These are phyloP conservation scores for Hylaeus anthracinus DNA, from an alignment of 1,140 invertebrate species.

Conservation along the genomic window DNA sequence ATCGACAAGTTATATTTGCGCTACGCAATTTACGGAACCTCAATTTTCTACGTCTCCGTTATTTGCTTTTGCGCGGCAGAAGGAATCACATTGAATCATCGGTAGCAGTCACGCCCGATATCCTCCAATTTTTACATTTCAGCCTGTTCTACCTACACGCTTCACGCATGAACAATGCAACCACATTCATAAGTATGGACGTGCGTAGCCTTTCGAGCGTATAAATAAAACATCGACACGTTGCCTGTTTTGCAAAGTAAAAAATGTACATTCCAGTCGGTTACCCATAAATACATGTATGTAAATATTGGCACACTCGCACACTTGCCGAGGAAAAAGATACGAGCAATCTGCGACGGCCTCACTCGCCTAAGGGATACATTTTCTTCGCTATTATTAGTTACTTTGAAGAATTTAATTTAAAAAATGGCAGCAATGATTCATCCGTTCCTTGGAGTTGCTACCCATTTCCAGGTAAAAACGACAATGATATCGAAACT, in stretches of 20 bases:
- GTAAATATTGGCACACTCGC: not conserved
- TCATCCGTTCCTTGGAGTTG: no score
- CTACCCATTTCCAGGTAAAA: not conserved
- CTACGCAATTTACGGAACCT: not conserved
- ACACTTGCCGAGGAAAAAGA: conserved; percentile 27
- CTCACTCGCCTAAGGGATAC: conserved; percentile 38
- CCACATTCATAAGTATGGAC: conserved; percentile 21
- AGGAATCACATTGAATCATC: conserved; percentile 34
- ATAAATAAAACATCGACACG: conserved; percentile 50
- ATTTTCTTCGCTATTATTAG: conserved; percentile 42
- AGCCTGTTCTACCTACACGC: conserved; percentile 29
- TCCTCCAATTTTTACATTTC: conserved; percentile 10
- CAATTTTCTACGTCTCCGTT: not conserved
- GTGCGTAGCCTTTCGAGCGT: conserved; percentile 43
- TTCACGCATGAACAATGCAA: conserved; percentile 46
- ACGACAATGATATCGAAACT: not conserved
- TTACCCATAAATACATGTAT: not conserved
- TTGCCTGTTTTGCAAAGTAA: conserved; percentile 6
- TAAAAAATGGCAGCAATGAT: no score
- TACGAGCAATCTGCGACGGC: conserved; percentile 5
- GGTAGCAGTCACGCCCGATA: conserved; percentile 19
- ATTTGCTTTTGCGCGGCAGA: not conserved
- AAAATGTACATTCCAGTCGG: conserved; percentile 34
- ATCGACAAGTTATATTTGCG: no score
- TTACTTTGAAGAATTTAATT: no score